Evolutionary conservation across 2,888 invertebrate genomes (phyloP), one percentile per base, ranked within the genome.

Genomic region (Cerastoderma edule): DNA sequence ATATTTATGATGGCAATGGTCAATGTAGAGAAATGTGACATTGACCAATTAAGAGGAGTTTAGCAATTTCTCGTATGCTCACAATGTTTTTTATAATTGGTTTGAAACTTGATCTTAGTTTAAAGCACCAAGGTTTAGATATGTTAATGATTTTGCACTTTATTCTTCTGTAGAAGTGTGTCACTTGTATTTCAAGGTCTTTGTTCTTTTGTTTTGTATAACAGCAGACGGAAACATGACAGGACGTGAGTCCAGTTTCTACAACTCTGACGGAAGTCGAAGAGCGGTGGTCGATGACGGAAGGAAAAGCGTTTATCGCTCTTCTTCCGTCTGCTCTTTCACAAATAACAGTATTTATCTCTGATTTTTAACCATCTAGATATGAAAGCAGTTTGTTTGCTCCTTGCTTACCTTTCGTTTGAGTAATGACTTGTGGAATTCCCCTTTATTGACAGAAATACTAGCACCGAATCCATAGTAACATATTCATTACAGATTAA

Each of bases 251-350:
- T 82, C 82, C 22, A 82, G 82, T 72, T 82, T 82, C 75, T 82
- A 72, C 82, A 79, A 82, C 67, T 27, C 76, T 10, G 82, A 82
- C 24, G 82, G 82, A 63, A 69, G 72, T 57, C 64, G 82, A 35
- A 64, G 78, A 56, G 67, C 67, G 66, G 71, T 67, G 3, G 54
- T 63, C 28, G 77, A 82, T 27, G 79, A 82, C 44, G 69, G 67
- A 54, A 82, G 79, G 79, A 82, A 82, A 82, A 82, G 82, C 79
- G 78, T 72, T 63, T 75, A 81, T 78, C 71, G 73, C 67, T 78
- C 78, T 39, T 67, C 67, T 2, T 73, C 78, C 39, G 71, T 78
- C 70, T 80, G 75, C 57, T 79, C 73, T 53, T 57, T 79, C 75
- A 76, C 75, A 70, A 67, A 73, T 68, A 80, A 75, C 80, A 80